phyloP scores from a whole-genome alignment of 2,797 vertebrate genomes.

The Pipistrellus kuhlii region DNA sequence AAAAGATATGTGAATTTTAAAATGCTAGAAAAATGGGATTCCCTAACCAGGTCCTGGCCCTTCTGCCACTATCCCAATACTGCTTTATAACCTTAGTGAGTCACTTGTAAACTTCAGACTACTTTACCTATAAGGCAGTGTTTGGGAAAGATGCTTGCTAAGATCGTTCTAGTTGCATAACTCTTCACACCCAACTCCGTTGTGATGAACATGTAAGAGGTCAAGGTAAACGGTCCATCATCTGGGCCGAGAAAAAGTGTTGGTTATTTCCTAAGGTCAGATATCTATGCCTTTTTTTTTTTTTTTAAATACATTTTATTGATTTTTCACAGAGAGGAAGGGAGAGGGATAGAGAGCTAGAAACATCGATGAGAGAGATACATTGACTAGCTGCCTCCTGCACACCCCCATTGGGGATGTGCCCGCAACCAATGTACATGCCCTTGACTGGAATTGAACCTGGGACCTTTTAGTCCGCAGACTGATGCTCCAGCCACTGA shows the following conservation, averaged over 20 bases:
- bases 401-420: too few species aligned
- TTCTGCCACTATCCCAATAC: background rate
- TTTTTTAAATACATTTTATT: too few species aligned
- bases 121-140: background rate
- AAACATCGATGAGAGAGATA: too few species aligned
- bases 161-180: background rate
- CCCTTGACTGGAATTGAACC: too few species aligned
- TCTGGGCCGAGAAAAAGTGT: constrained; percentile 4
- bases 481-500: too few species aligned
- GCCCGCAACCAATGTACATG: too few species aligned
- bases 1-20: constrained; percentile 35
- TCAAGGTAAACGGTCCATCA: background rate
- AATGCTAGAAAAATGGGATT: background rate
- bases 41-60: background rate
- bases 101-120: constrained; percentile 9
- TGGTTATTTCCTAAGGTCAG: background rate
- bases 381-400: too few species aligned
- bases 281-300: background rate
- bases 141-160: background rate
- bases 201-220: background rate
- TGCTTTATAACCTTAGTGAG: background rate
- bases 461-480: too few species aligned
- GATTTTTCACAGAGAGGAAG: too few species aligned
- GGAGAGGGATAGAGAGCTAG: too few species aligned
- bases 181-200: background rate